Conservation (phyloP, 2,113 vertebrate genomes). For the Dasyurus viverrinus region DNA sequence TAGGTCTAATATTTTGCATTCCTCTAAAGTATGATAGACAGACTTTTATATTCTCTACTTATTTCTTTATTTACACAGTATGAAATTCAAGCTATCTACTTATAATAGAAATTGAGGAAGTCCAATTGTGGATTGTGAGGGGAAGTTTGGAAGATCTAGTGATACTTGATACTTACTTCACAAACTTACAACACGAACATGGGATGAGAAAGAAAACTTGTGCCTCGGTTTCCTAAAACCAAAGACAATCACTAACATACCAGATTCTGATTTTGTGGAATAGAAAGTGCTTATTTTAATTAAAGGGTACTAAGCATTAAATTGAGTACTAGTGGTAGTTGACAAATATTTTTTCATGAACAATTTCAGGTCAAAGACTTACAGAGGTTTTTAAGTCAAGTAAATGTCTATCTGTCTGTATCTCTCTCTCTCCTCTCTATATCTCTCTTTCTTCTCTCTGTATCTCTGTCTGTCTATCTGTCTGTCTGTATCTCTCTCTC, state of each 20-base stretch:
- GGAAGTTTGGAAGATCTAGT: not conserved
- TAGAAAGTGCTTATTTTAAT: not conserved
- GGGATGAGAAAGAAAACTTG: not conserved
- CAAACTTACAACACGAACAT: not conserved
- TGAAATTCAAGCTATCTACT: constrained; percentile 33
- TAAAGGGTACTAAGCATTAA: not conserved
- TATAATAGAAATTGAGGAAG: not conserved
- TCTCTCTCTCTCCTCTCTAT: too few species aligned
- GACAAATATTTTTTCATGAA: not conserved
- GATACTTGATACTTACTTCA: not conserved
- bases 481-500: too few species aligned
- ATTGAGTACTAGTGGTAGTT: not conserved
- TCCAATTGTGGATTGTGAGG: not conserved
- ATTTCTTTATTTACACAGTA: constrained; percentile 50
- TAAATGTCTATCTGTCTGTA: too few species aligned
- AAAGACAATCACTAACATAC: not conserved
- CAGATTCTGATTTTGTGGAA: not conserved
- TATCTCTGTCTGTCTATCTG: too few species aligned
- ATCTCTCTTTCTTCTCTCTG: too few species aligned
- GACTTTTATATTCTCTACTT: constrained; percentile 30
- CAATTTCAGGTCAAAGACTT: not conserved
- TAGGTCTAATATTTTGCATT: constrained; percentile 60
- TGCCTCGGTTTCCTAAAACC: constrained; percentile 3
- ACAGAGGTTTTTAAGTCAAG: too few species aligned
- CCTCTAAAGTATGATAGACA: constrained; percentile 47